phyloP scores from a whole-genome alignment of 2,797 vertebrate species.

The Syncerus caffer region DNA sequence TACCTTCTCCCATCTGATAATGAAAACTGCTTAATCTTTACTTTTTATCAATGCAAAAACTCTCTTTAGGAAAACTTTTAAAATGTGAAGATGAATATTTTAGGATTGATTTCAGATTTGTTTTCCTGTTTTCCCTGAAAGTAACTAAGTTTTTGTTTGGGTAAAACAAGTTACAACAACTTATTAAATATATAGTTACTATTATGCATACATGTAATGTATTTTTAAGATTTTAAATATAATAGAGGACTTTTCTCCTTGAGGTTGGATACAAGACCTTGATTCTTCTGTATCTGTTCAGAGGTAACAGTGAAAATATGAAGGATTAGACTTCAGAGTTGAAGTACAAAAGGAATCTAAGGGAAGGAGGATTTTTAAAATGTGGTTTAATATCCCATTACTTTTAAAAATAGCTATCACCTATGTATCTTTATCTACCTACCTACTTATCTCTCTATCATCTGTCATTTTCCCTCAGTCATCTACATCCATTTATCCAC shows the following conservation, averaged over 20 bases:
- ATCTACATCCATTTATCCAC: neutral
- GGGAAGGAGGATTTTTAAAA: neutral
- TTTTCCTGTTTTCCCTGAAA: neutral
- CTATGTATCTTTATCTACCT: neutral
- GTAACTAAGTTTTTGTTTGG: neutral
- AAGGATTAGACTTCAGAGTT: neutral
- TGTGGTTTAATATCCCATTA: neutral
- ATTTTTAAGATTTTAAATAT: neutral
- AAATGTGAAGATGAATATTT: slow-evolving; percentile 8
- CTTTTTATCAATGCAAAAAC: neutral
- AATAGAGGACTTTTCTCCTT: neutral
- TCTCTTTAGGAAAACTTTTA: neutral
- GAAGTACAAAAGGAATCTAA: neutral
- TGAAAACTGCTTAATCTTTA: neutral
- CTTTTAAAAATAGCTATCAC: neutral
- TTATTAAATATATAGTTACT: neutral
- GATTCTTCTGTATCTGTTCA: neutral
- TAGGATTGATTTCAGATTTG: neutral
- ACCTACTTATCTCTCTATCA: too few species aligned
- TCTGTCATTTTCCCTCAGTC: neutral
- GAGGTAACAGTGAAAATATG: neutral
- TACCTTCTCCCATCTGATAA: neutral
- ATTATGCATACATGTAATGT: neutral
- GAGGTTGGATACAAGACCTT: neutral
- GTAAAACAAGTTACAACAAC: neutral